Evolutionary conservation across 2,888 invertebrate species (phyloP), one percentile per base, ranked within the genome.

Genomic region (Eilema caniola): DNA sequence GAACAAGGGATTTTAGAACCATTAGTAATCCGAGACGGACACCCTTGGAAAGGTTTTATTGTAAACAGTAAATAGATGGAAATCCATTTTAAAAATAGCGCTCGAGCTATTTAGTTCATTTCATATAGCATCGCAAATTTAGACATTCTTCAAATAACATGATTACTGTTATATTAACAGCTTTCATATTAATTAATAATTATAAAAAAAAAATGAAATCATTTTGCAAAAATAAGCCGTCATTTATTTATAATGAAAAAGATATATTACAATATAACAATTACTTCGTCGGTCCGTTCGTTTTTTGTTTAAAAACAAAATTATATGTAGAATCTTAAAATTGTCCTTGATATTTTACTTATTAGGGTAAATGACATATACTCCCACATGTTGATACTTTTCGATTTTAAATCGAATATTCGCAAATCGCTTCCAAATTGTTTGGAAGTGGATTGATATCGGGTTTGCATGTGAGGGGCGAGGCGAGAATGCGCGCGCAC

Each of bases 401-500:
- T 74, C 69, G 81, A 79, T 77, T 87, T 86, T 79, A 83, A 88
- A 86, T 88, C 81, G 86, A 89, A 87, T 89, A 86, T 88, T 87
- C 82, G 83, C 86, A 88, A 90, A 89, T 90, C 85, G 89, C 88
- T 91, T 88, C 76, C 84, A 88, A 92, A 90, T 90, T 89, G 87
- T 86, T 86, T 86, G 86, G 86, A 86, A 87, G 88, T 89, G 92
- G 92, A 94, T 94, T 93, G 92, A 91, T 94, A 94, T 94, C 86
- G 93, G 93, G 89, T 92, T 90, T 89, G 89, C 86, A 89, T 91
- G 91, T 90, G 90, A 89, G 92, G 93, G 94, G 93, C 90, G 93
- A 90, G 92, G 93, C 90, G 93, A 90, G 91, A 92, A 89, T 94
- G 94, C 94, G 95, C 94, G 93, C 95, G 95, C 95, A 93, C 60